Evolutionary conservation across 1,140 invertebrate species (phyloP).

Genomic region (Drosophila varians): DNA sequence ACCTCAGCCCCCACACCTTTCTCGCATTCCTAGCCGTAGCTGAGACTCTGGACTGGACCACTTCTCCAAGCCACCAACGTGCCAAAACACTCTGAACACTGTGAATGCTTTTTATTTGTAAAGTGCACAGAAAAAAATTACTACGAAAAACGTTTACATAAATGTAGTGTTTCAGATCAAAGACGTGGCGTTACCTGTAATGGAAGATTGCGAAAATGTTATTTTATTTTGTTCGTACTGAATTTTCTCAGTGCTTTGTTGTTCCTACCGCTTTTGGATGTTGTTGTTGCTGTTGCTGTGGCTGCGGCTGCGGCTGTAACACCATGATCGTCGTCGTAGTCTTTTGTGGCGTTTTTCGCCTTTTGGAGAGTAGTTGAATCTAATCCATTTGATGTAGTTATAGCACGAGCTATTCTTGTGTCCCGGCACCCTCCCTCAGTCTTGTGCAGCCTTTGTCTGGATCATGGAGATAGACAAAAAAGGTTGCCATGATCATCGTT

Average conservation of each 20-base stretch:
- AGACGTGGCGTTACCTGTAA: neutral
- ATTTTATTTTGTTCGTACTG: no score
- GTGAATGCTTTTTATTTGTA: slow-evolving; percentile 37
- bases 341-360: slow-evolving; percentile 76
- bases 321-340: slow-evolving; percentile 47
- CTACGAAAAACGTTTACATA: no score
- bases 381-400: slow-evolving; percentile 82
- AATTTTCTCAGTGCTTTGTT: slow-evolving; percentile 3
- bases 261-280: neutral
- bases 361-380: slow-evolving; percentile 81
- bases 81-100: slow-evolving; percentile 72
- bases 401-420: slow-evolving; percentile 82
- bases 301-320: slow-evolving; percentile 37
- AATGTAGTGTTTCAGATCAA: no score
- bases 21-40: slow-evolving; percentile 27
- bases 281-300: slow-evolving; percentile 1
- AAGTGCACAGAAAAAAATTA: slow-evolving; percentile 5
- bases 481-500: slow-evolving; percentile 81
- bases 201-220: neutral
- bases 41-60: slow-evolving; percentile 6
- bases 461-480: slow-evolving; percentile 62
- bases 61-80: slow-evolving; percentile 41
- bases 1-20: neutral
- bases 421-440: slow-evolving; percentile 28
- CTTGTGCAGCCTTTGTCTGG: slow-evolving; percentile 25